Evolutionary conservation across 2,888 invertebrate species (phyloP).

Genomic region (Ecdyonurus torrentis): DNA sequence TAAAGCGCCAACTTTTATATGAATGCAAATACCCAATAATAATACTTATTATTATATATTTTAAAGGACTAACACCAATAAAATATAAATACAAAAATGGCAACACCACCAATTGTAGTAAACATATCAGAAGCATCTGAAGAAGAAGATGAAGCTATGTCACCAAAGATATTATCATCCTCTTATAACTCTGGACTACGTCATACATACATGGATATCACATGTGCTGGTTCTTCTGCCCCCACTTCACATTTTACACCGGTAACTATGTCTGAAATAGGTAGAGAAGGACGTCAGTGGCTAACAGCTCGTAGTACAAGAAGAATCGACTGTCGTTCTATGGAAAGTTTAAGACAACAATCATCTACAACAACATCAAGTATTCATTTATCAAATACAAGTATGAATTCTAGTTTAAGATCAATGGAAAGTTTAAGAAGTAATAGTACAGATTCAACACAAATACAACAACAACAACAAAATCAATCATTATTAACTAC

Average conservation of each 20-base stretch:
- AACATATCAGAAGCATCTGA: neutral
- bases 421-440: constrained; percentile 56
- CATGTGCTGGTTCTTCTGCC: neutral
- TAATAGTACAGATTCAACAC: constrained; percentile 28
- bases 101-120: neutral
- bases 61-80: no score
- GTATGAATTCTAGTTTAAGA: constrained; percentile 11
- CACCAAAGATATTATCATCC: neutral
- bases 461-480: neutral
- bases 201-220: neutral
- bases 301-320: constrained; percentile 18
- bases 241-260: constrained; percentile 17
- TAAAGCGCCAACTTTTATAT: no score
- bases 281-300: constrained; percentile 19
- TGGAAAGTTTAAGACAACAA: constrained; percentile 11
- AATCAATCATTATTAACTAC: neutral
- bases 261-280: constrained; percentile 19
- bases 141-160: neutral
- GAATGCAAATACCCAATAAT: no score
- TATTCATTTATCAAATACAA: neutral
- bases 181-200: neutral
- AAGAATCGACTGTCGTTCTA: constrained; percentile 6
- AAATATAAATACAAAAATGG: neutral
- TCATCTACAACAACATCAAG: constrained; percentile 6
- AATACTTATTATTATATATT: no score